Base-by-base conservation (phyloP, 2,797 vertebrate genomes). In the Alosa sapidissima region DNA sequence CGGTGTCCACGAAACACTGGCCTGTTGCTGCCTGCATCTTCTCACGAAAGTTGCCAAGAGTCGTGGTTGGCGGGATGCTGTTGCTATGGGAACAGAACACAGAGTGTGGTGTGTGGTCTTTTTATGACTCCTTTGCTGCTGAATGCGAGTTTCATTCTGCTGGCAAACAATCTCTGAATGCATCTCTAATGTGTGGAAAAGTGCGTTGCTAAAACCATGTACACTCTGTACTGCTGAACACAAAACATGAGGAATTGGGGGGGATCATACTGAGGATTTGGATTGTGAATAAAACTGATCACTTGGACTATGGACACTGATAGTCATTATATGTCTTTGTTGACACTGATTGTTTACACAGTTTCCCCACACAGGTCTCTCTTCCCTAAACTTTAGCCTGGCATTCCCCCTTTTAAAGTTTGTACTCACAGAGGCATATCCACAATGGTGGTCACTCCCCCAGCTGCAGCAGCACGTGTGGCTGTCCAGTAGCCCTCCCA, bases 401-500 rank as follows among this genome's bases (percentile, higher is more conserved):
- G 1, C 58, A 21, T 10, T 13, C 9, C 62, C n/a, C 24, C 10
- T 24, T 24, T 19, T 19, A 24, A 9, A 47, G 58, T 83, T 47
- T 85, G 52, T 84, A 81, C 95, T 91, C 91, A 96, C 96, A 96
- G 91, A 0, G 96, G 96, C 96, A 97, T 97, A 89, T 97, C 96
- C 85, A 96, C 95, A 3, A 97, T 93, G 0, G 96, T 96, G 0
- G 96, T 97, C 87, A 97, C 94, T 3, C 96, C 96, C 88, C 96
- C 96, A 0, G 96, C 96, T 41, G 96, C 96, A 0, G 96, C 96
- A 0, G 96, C 95, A 86, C 87, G 91, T 11, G 96, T 97, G 82
- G 95, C 95, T 0, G 91, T 95, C 92, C 94, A 93, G 91, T 95
- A 97, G 16, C 96, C 96, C 88, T 97, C 96, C 95, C 95, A 96